A percentile compares a stretch with the other conserved stretches of the same genome.
Conservation (phyloP, 2,113 vertebrate genomes). For the Lipophrys pholis region DNA sequence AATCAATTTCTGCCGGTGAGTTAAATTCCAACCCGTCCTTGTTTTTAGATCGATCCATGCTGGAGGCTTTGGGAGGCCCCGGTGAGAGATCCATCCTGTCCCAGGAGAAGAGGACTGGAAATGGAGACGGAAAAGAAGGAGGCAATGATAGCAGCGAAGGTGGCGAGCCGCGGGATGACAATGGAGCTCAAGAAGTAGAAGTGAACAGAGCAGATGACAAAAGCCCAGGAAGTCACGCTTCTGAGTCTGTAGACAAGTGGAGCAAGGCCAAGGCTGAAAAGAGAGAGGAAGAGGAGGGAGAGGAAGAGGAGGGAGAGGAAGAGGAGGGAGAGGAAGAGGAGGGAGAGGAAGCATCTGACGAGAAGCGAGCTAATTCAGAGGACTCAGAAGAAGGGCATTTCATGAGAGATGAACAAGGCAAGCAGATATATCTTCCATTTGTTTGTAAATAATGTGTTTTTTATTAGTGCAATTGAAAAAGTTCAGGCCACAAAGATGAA, state of each 20-base stretch:
- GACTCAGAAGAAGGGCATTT: constrained; percentile 69
- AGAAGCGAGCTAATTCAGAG: constrained; percentile 49
- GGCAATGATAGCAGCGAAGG: constrained; percentile 46
- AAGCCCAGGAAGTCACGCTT: constrained; percentile 61
- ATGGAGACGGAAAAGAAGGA: constrained; percentile 48
- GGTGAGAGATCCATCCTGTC: constrained; percentile 69
- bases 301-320: constrained; percentile 14
- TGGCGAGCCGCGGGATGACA: constrained; percentile 56
- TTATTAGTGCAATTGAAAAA: background rate
- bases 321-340: constrained; percentile 46
- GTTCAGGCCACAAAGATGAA: background rate
- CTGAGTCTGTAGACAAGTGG: constrained; percentile 62
- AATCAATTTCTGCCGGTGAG: constrained; percentile 60
- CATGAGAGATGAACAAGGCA: constrained; percentile 48
- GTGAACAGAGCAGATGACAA: constrained; percentile 46
- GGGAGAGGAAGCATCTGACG: constrained; percentile 21
- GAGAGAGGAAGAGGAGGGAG: constrained; percentile 46
- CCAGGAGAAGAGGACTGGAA: constrained; percentile 63
- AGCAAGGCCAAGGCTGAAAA: constrained; percentile 59
- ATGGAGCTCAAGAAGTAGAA: constrained; percentile 30
- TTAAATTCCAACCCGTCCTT: constrained; percentile 39
- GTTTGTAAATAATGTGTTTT: background rate
- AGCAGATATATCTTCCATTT: constrained; percentile 6
- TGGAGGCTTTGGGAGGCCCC: constrained; percentile 71
- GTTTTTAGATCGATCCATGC: constrained; percentile 80